A percentile compares a stretch with the other conserved stretches of the same genome.
Evolutionary conservation across 1,140 invertebrate species (phyloP).

Genomic region (Laupala kohalensis): DNA sequence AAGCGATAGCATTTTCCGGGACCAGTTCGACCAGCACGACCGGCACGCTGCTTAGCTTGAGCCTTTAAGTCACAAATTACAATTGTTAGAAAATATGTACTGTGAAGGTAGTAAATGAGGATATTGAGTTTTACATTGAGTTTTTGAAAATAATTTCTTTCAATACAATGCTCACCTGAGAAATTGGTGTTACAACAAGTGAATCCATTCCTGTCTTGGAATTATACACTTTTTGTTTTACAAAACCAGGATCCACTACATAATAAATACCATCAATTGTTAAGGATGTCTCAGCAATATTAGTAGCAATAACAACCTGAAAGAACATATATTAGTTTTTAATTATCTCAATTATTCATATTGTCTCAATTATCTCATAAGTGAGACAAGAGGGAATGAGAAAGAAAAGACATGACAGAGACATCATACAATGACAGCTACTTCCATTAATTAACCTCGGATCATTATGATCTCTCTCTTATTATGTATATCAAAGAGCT

Average conservation of each 20-base stretch:
- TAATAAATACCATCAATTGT: conserved; percentile 99
- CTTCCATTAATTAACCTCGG: too few species aligned
- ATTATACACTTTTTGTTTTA: conserved; percentile 99
- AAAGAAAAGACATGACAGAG: too few species aligned
- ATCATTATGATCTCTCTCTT: too few species aligned
- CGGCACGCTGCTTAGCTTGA: conserved; percentile 93
- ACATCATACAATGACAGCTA: too few species aligned
- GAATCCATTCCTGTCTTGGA: conserved; percentile 99
- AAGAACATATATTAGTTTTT: conserved; percentile 13
- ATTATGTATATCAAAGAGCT: too few species aligned
- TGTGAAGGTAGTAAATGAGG: neutral
- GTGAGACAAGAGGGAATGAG: too few species aligned
- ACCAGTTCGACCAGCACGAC: conserved; percentile 89
- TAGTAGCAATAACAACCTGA: conserved; percentile 92
- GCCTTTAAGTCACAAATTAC: conserved; percentile 41
- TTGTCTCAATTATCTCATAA: too few species aligned
- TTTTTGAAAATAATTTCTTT: neutral
- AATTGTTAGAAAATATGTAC: neutral
- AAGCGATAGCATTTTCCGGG: conserved; percentile 97
- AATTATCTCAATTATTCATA: neutral
- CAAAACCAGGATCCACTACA: conserved; percentile 98
- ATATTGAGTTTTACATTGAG: neutral
- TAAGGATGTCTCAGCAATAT: conserved; percentile 97
- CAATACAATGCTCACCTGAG: conserved; percentile 47
- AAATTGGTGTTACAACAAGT: conserved; percentile 96